Base-by-base conservation (phyloP, 2,113 vertebrate species). In the Ammodramus savannarum region DNA sequence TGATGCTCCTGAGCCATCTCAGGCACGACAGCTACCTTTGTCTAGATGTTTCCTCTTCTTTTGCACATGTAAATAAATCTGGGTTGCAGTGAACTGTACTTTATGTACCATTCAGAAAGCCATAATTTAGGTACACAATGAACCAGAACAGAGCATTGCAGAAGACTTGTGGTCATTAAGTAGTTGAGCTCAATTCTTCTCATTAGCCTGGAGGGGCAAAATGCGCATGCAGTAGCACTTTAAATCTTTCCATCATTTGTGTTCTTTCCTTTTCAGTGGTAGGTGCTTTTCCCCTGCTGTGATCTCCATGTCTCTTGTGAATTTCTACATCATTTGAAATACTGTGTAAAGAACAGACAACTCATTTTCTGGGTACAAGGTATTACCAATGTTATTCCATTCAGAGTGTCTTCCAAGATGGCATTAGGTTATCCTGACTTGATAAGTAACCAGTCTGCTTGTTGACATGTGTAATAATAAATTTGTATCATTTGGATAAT, bases 311-410 rank as follows among this genome's bases (percentile, higher is more conserved):
- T n/a, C 17, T 32, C 41, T 84, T 84, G 9, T 51, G 65, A 87
- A 85, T 65, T 92, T 94, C 92, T 96, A 61, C 34, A 85, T 54
- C 76, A 79, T 91, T 90, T 89, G 59, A 61, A 57, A 46, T 44
- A 16, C 20, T 34, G 43, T 61, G 63, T 85, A 85, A 94, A 94
- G 88, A 39, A 62, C 12, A 68, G 75, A 61, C 63, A 95, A 85
- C 65, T 29, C 31, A 29, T 55, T 80, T 82, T 72, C 36, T 63
- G 71, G 13, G 39, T 71, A 43, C 16, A 72, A 65, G 8, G 15
- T 74, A 82, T 67, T 65, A 44, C 57, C 29, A 8, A 17, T 82
- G 26, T 95, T 46, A 63, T 90, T 95, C n/a, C 23, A 51, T 17
- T 13, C 16, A 44, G 82, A 71, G 21, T 46, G n/a, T 92, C 51